Base-by-base conservation (phyloP, 2,888 invertebrate genomes). In the Ptilodon capucinus region DNA sequence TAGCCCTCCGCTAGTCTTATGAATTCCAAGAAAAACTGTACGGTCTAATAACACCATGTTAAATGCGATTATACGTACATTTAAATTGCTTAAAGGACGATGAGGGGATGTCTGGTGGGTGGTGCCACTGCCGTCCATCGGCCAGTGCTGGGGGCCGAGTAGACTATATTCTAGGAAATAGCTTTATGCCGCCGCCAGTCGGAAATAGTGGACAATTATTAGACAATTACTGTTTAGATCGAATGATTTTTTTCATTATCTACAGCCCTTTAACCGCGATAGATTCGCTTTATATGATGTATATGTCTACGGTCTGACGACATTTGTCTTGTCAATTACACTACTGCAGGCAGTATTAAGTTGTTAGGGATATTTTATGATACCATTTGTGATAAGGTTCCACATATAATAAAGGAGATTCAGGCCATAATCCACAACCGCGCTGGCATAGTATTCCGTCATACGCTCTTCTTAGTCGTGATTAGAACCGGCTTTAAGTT, bases 111-210 rank as follows among this genome's bases (percentile, higher is more conserved):
- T 72, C 74, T 77, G 81, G 84, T 81, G 82, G 79, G 48, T 48
- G 56, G 57, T 48, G 39, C 41, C 35, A 40, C 11, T 74, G 77
- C 74, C 76, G 43, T 47, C 35, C 17, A 18, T 11, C 18, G 14
- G 32, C 14, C 14, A 9, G 35, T 19, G 54, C 64, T 47, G 51
- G 54, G 59, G 51, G 62, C 64, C 51, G 53, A 60, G 61, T 68
- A 81, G 81, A 85, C 84, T 54, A 64, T 71, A 74, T 88, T 86
- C 88, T 74, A 68, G 76, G 87, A 86, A 86, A 74, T 51, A 57
- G 62, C 67, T 71, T 72, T 69, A 64, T 62, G 63, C 68, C 71
- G 67, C 62, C 60, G 60, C 64, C 68, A 54, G 60, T 70, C 59
- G 73, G 71, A 72, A 81, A 82, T 79, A 79, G 79, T 74, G 71